These are phyloP conservation scores for Branchellion lobata DNA, from an alignment of 2,888 invertebrate species.

Conservation along the genomic window DNA sequence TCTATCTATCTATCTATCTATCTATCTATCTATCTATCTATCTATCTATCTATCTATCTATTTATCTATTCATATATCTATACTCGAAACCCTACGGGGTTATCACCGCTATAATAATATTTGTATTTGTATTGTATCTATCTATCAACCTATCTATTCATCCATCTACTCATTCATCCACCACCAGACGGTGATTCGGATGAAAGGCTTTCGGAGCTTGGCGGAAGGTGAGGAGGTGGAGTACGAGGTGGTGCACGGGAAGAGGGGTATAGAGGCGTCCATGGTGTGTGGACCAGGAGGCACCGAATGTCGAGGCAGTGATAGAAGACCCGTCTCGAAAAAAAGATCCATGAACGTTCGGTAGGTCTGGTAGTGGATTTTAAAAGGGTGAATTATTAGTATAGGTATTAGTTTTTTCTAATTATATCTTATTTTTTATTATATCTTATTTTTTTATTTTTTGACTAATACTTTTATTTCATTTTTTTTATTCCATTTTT, in stretches of 20 bases:
- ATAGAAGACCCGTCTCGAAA: constrained; percentile 76
- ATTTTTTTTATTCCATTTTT: neutral
- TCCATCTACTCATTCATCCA: neutral
- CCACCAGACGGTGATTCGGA: constrained; percentile 83
- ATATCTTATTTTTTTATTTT: too few species aligned
- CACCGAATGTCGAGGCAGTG: constrained; percentile 78
- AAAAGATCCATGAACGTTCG: constrained; percentile 82
- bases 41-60: too few species aligned
- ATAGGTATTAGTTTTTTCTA: neutral
- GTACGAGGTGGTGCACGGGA: constrained; percentile 80
- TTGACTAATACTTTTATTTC: too few species aligned
- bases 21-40: too few species aligned
- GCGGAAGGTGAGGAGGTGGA: constrained; percentile 86
- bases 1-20: too few species aligned
- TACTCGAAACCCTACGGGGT: too few species aligned
- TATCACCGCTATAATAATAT: too few species aligned
- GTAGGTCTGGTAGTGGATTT: constrained; percentile 63
- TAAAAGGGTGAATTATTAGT: neutral
- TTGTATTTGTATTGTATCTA: too few species aligned
- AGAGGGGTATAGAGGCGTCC: constrained; percentile 83
- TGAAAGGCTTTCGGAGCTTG: constrained; percentile 83
- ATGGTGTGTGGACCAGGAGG: constrained; percentile 78
- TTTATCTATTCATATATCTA: too few species aligned
- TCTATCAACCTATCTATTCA: too few species aligned
- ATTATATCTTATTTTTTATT: too few species aligned